These are phyloP conservation scores for Zoanthus sociatus DNA, from an alignment of 92 coral and sea anemone species.

Conservation along the genomic window DNA sequence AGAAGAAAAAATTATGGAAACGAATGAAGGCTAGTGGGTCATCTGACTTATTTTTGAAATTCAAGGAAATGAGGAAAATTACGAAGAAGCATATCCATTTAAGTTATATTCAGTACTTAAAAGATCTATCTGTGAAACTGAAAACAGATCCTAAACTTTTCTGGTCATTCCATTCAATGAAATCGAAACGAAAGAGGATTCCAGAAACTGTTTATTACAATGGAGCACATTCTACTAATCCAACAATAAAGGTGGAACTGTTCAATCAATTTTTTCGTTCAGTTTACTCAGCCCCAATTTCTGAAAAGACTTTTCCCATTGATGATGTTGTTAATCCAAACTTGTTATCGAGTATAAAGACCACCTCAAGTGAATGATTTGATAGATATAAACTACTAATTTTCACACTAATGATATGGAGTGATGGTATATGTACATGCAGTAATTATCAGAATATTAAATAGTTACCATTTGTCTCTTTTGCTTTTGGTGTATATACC, in stretches of 20 bases:
- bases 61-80: constrained; percentile 54
- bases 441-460: no score
- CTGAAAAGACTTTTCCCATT: not conserved
- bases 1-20: constrained; percentile 62
- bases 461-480: no score
- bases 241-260: not conserved
- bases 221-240: constrained; percentile 21
- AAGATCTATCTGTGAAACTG: constrained; percentile 42
- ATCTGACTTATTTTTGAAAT: constrained; percentile 48
- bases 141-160: constrained; percentile 36
- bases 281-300: not conserved
- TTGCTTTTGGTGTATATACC: no score
- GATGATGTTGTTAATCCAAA: constrained; percentile 48
- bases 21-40: constrained; percentile 56
- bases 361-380: not conserved
- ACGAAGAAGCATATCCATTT: constrained; percentile 61
- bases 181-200: constrained; percentile 42
- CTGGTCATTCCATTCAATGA: constrained; percentile 53
- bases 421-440: no score
- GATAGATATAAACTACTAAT: no score
- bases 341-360: constrained; percentile 21
- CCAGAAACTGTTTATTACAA: constrained; percentile 31
- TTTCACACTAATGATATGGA: no score
- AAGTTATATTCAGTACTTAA: constrained; percentile 51
- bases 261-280: not conserved